Evolutionary conservation across 2,113 vertebrate genomes (phyloP).

Genomic region (Turdus rufiventris): DNA sequence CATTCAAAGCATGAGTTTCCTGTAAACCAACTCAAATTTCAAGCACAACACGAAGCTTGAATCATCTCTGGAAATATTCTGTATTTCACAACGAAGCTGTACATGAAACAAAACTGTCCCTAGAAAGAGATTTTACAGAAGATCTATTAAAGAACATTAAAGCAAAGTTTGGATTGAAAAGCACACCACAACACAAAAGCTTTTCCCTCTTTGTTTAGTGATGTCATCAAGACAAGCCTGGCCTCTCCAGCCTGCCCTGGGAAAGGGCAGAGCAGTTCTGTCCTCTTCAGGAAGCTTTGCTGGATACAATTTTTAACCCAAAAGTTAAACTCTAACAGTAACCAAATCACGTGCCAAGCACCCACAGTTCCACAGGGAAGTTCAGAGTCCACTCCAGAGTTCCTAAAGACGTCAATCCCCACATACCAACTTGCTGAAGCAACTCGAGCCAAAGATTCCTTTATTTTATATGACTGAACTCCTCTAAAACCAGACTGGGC

Average conservation of each 20-base stretch:
- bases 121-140: not conserved
- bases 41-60: rapidly evolving
- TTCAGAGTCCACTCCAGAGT: not conserved
- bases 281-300: not conserved
- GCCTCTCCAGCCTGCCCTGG: rapidly evolving
- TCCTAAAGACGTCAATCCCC: not conserved
- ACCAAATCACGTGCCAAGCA: not conserved
- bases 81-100: rapidly evolving
- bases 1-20: not conserved
- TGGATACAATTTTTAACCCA: not conserved
- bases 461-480: not conserved
- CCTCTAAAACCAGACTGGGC: not conserved
- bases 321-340: not conserved
- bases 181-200: not conserved
- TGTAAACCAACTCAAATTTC: not conserved
- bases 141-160: too few species aligned
- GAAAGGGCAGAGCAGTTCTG: not conserved
- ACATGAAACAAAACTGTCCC: not conserved
- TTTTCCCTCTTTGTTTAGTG: not conserved
- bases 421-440: not conserved
- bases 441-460: not conserved
- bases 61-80: not conserved
- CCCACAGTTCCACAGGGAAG: not conserved
- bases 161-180: not conserved
- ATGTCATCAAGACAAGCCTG: rapidly evolving